phyloP scores from a whole-genome alignment of 2,113 vertebrate genomes.

The Acanthisitta chloris region DNA sequence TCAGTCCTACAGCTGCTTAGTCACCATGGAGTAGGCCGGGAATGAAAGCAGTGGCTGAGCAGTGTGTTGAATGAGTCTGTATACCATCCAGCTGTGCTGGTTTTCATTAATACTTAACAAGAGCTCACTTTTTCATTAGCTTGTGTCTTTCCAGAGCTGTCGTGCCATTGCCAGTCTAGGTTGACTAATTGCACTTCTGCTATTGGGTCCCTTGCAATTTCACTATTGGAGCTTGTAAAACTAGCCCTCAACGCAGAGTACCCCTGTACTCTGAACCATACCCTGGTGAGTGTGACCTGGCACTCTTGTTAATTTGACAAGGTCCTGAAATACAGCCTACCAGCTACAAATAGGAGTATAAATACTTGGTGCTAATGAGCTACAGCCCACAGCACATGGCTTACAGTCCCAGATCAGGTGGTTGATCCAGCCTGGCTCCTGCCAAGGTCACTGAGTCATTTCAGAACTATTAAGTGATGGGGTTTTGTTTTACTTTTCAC shows the following conservation, averaged over 20 bases:
- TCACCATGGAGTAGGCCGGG: not conserved
- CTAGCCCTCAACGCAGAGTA: not conserved
- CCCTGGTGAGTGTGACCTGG: not conserved
- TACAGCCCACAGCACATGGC: not conserved
- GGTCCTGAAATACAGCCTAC: conserved; percentile 23
- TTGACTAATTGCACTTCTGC: not conserved
- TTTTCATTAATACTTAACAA: not conserved
- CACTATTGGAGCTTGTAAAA: conserved; percentile 26
- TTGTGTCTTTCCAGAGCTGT: not conserved
- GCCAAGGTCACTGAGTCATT: not conserved
- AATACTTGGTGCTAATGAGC: conserved; percentile 38
- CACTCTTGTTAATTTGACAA: conserved; percentile 15
- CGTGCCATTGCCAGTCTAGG: not conserved
- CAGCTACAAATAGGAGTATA: conserved; percentile 19
- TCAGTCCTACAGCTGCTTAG: not conserved
- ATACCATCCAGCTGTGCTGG: not conserved
- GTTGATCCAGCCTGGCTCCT: not conserved
- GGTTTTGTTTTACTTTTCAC: not conserved
- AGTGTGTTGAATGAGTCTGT: not conserved
- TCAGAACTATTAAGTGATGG: not conserved
- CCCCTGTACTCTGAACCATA: not conserved
- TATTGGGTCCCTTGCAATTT: not conserved
- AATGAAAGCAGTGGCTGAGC: not conserved
- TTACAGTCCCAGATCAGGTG: not conserved
- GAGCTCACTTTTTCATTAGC: not conserved